A percentile compares a stretch with the other conserved stretches of the same genome.
These are phyloP conservation scores for Himalopsyche phryganea DNA, from an alignment of 1,140 invertebrate species.

Conservation along the genomic window DNA sequence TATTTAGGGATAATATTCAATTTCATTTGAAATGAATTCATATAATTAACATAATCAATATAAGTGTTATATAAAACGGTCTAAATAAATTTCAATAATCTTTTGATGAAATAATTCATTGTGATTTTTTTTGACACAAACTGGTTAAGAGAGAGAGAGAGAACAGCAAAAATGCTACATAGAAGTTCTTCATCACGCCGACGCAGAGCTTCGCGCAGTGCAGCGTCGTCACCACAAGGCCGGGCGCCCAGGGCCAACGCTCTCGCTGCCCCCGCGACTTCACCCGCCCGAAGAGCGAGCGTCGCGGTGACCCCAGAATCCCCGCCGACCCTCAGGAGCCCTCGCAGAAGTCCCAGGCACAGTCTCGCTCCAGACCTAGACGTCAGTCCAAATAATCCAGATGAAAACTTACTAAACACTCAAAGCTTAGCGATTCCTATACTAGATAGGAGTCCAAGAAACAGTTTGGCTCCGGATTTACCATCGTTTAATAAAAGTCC, in stretches of 20 bases:
- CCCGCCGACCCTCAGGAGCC: constrained; percentile 46
- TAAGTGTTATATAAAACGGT: too few species aligned
- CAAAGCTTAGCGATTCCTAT: constrained; percentile 43
- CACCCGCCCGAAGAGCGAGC: constrained; percentile 35
- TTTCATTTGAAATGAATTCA: too few species aligned
- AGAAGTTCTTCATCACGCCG: constrained; percentile 65
- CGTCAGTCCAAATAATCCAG: constrained; percentile 43
- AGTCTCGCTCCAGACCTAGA: constrained; percentile 49
- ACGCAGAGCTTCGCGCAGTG: constrained; percentile 60
- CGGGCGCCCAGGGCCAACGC: constrained; percentile 46
- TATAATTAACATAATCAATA: too few species aligned
- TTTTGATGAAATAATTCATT: too few species aligned
- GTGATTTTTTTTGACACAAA: too few species aligned
- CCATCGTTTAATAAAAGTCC: constrained; percentile 43
- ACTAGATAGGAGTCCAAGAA: constrained; percentile 57
- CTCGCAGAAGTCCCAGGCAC: constrained; percentile 46
- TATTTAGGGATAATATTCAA: too few species aligned
- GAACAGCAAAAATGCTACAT: constrained; percentile 54
- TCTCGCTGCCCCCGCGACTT: constrained; percentile 48
- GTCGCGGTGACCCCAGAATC: constrained; percentile 28
- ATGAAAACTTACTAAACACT: constrained; percentile 3
- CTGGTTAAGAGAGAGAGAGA: too few species aligned
- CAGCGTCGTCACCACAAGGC: constrained; percentile 60
- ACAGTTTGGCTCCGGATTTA: constrained; percentile 58
- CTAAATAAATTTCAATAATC: too few species aligned